Evolutionary conservation across 2,888 invertebrate genomes (phyloP), one percentile per base, ranked within the genome.

Genomic region (Cephus pygmeus): DNA sequence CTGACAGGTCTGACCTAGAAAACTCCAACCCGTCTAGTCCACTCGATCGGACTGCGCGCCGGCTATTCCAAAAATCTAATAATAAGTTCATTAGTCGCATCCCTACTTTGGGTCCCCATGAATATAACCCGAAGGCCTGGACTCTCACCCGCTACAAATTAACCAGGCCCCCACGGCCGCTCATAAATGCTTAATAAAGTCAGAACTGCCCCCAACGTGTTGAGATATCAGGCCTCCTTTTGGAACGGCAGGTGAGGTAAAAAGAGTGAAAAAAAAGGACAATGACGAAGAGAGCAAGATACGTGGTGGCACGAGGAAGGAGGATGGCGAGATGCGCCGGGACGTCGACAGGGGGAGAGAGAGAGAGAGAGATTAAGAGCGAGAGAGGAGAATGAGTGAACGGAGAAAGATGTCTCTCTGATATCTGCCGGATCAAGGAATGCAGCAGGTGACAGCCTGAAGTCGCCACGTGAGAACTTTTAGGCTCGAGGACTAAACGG

Each of bases 41-140:
- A n/a, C 31, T 34, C 71, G 71, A 71, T 71, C 71, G 71, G 71
- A 71, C 71, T 71, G 12, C 69, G 36, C 2, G 12, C 34, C 34
- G 36, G 69, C 75, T 77, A 77, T 77, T 77, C 77, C 75, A 81
- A 82, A 88, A 85, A 86, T 88, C 86, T 85, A 86, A 87, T 88
- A 86, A 87, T 87, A 88, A 86, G 86, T 85, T 88, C 87, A 86
- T 88, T 88, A 88, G 84, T 82, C 80, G 33, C 78, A 79, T 75
- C 71, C 71, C 71, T 33, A 71, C 71, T 23, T 56, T 23, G 56
- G 23, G 56, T 56, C 23, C 56, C 56, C 23, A 56, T 9, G 56
- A 23, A 56, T 56, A 56, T 56, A 56, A 9, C 56, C 56, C 56
- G 56, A 23, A 56, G 76, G 76, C 79, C 83, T 80, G 56, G 56